Percentiles rank a stretch among this genome's conserved stretches.
These are phyloP conservation scores for Pecten maximus DNA, from an alignment of 2,888 invertebrate species.

Conservation along the genomic window DNA sequence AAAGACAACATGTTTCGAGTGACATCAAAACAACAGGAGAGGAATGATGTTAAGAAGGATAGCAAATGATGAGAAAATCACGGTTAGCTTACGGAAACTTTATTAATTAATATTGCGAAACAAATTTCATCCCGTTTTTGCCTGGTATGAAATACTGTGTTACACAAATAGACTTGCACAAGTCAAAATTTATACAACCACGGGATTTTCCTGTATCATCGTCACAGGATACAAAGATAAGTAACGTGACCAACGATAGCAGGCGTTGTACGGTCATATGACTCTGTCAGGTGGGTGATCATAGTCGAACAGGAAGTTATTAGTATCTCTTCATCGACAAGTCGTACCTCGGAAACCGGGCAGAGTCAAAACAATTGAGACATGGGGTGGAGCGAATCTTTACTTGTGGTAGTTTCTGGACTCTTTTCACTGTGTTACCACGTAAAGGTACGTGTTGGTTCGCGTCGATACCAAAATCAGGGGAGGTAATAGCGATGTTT, in stretches of 20 bases:
- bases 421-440: neutral
- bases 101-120: too few relatives aligned
- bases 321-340: neutral
- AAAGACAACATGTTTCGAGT: too few relatives aligned
- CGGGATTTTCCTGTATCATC: too few relatives aligned
- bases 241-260: slow-evolving; percentile 10
- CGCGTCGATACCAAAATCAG: neutral
- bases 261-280: neutral
- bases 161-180: neutral
- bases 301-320: neutral
- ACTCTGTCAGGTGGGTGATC: neutral
- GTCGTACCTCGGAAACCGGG: neutral
- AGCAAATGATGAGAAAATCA: too few relatives aligned
- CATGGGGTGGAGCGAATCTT: neutral
- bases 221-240: neutral
- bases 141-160: too few relatives aligned
- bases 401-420: neutral
- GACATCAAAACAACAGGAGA: too few relatives aligned
- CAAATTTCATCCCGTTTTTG: too few relatives aligned
- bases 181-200: neutral
- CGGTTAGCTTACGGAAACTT: too few relatives aligned
- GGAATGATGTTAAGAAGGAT: too few relatives aligned
- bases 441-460: neutral
- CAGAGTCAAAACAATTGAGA: neutral
- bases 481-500: neutral